Conservation (phyloP, 2,113 vertebrate genomes). For the Cynoglossus semilaevis region DNA sequence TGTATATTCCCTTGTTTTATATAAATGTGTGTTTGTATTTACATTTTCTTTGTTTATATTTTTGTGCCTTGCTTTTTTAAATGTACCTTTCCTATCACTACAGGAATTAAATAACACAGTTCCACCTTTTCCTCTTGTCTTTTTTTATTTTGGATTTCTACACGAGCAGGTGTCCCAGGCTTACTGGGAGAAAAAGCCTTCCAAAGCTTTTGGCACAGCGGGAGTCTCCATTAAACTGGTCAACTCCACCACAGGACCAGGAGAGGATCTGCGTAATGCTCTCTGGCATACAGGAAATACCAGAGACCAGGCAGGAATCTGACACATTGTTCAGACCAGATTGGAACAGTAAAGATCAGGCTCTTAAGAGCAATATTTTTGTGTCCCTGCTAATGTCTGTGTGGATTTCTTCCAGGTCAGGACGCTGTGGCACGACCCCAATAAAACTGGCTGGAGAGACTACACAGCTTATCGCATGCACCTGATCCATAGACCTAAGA, state of each 20-base stretch:
- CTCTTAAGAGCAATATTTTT: not conserved
- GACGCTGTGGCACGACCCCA: constrained; percentile 95
- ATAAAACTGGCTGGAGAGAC: constrained; percentile 94
- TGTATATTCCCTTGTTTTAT: too few relatives aligned
- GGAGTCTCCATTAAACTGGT: constrained; percentile 96
- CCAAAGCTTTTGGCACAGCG: constrained; percentile 89
- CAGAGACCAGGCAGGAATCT: constrained; percentile 82
- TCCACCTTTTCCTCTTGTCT: too few relatives aligned
- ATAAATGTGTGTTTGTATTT: too few relatives aligned
- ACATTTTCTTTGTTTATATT: too few relatives aligned
- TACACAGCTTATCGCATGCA: constrained; percentile 96
- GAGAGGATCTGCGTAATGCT: constrained; percentile 90
- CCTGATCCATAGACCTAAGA: constrained; percentile 92
- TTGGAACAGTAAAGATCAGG: constrained; percentile 5
- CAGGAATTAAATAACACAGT: too few relatives aligned
- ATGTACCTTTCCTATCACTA: too few relatives aligned
- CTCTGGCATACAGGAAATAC: constrained; percentile 98
- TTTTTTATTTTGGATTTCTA: constrained; percentile 57
- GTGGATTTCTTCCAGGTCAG: constrained; percentile 78
- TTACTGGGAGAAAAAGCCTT: constrained; percentile 94
- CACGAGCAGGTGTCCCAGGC: constrained; percentile 91
- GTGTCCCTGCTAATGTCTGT: not conserved
- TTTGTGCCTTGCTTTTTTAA: too few relatives aligned
- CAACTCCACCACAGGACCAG: constrained; percentile 91
- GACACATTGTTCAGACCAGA: not conserved